A percentile compares a stretch with the other conserved stretches of the same genome.
phyloP scores from a whole-genome alignment of 2,797 vertebrate genomes.

The Spinibarbus caldwelli region DNA sequence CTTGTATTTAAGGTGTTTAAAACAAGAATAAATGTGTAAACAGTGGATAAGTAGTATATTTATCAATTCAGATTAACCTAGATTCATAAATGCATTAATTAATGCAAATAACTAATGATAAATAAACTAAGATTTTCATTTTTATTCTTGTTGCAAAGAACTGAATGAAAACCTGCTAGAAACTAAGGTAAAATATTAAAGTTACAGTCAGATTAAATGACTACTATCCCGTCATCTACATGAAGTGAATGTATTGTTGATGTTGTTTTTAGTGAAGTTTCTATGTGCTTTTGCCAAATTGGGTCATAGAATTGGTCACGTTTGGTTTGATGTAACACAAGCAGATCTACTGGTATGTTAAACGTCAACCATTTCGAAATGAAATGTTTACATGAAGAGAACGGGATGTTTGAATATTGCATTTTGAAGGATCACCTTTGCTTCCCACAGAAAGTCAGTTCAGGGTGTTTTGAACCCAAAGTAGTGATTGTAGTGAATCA shows the following conservation, averaged over 20 bases:
- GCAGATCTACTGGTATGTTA: not conserved
- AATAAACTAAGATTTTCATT: too few relatives aligned
- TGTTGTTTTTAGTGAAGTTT: not conserved
- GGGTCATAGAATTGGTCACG: not conserved
- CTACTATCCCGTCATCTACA: not conserved
- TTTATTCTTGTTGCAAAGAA: not conserved
- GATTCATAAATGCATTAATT: not conserved
- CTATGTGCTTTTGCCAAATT: not conserved
- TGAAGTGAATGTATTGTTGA: slow-evolving; percentile 14
- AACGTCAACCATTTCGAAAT: not conserved
- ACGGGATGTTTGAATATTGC: not conserved
- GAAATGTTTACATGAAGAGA: not conserved
- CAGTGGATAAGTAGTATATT: too few relatives aligned
- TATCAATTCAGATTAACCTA: not conserved
- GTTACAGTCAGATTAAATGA: not conserved
- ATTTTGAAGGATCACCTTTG: not conserved
- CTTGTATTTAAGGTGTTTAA: not conserved
- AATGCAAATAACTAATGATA: not conserved
- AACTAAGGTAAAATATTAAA: not conserved
- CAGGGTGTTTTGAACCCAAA: not conserved
- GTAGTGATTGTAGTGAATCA: not conserved
- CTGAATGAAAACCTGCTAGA: not conserved
- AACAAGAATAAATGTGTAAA: not conserved
- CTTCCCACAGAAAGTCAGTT: not conserved
- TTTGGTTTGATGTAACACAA: not conserved